These are phyloP conservation scores for Mesoligia furuncula DNA, from an alignment of 2,888 invertebrate genomes.

Conservation along the genomic window DNA sequence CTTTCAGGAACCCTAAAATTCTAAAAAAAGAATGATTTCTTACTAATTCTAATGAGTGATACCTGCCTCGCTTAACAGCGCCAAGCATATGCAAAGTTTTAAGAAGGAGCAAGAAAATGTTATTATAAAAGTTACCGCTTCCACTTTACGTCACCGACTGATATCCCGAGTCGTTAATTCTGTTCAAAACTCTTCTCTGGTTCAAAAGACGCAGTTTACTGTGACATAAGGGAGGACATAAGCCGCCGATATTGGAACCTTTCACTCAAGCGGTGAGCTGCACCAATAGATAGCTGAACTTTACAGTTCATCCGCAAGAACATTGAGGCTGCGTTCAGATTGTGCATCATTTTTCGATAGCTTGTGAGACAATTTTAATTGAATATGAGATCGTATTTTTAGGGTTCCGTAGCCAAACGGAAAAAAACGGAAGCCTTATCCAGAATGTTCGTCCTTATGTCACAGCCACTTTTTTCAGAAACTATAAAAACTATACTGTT, in stretches of 20 bases:
- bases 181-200: background rate
- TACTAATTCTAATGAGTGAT: background rate
- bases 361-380: background rate
- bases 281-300: background rate
- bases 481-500: no score
- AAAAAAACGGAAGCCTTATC: no score
- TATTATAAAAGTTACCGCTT: background rate
- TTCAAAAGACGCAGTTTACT: conserved; percentile 6
- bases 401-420: no score
- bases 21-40: background rate
- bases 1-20: background rate
- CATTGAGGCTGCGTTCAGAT: background rate
- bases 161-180: conserved; percentile 25
- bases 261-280: conserved; percentile 4
- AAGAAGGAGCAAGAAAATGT: background rate
- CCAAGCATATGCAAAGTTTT: conserved; percentile 1
- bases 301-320: background rate
- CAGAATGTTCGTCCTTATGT: no score
- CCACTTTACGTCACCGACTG: conserved; percentile 4
- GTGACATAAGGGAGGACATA: background rate
- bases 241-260: conserved; percentile 15
- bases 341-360: no score
- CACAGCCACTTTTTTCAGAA: no score
- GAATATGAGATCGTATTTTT: no score
- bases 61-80: background rate